Evolutionary conservation across 2,113 vertebrate genomes (phyloP).

Genomic region (Spermophilus dauricus): DNA sequence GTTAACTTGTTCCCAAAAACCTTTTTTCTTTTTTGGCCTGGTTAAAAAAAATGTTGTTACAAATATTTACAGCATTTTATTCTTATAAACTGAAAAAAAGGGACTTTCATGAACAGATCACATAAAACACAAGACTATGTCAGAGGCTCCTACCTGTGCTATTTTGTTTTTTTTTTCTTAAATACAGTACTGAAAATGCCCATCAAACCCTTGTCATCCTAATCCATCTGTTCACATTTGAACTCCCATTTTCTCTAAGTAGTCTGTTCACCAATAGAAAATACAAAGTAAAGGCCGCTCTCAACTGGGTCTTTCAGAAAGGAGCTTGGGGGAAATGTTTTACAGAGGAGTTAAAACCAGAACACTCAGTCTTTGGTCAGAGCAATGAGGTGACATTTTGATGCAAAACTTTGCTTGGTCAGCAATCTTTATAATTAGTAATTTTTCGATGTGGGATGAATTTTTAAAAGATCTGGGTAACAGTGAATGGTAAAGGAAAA

Average conservation of each 20-base stretch:
- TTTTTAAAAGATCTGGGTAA: slow-evolving; percentile 70
- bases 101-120: slow-evolving; percentile 84
- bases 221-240: slow-evolving; percentile 81
- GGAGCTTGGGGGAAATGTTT: slow-evolving; percentile 69
- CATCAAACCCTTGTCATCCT: slow-evolving; percentile 68
- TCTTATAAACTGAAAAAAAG: slow-evolving; percentile 87
- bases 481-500: slow-evolving; percentile 42
- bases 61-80: slow-evolving; percentile 92
- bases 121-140: slow-evolving; percentile 81
- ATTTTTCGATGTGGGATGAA: slow-evolving; percentile 68
- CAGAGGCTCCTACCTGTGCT: slow-evolving; percentile 80
- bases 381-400: slow-evolving; percentile 85
- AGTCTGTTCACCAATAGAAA: slow-evolving; percentile 75
- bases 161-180: slow-evolving; percentile 59
- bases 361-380: slow-evolving; percentile 88
- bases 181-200: slow-evolving; percentile 84
- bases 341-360: slow-evolving; percentile 79
- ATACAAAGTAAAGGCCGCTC: slow-evolving; percentile 84
- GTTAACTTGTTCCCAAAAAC: slow-evolving; percentile 90
- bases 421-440: slow-evolving; percentile 76
- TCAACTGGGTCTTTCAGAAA: slow-evolving; percentile 76
- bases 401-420: slow-evolving; percentile 79
- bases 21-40: slow-evolving; percentile 86
- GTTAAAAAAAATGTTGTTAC: slow-evolving; percentile 87
- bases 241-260: slow-evolving; percentile 77